Conservation (phyloP, 2,113 vertebrate genomes). For the Falcunculus frontatus region DNA sequence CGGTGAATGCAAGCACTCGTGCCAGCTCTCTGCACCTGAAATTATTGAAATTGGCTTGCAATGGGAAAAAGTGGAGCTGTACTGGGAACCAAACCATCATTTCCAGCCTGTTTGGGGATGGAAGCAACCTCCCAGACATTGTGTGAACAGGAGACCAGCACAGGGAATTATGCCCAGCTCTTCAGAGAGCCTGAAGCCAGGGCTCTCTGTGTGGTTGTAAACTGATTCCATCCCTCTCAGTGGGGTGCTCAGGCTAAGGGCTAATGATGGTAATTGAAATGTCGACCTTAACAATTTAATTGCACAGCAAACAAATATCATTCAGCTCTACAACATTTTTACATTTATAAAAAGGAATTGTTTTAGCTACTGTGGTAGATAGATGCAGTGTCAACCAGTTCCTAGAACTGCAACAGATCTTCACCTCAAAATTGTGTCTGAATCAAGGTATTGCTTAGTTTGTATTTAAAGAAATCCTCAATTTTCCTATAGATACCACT, state of each 20-base stretch:
- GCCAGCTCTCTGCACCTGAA: background rate
- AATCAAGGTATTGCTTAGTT: background rate
- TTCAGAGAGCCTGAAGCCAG: background rate
- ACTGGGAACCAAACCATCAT: background rate
- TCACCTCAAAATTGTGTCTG: background rate
- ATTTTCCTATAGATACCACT: background rate
- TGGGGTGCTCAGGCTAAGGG: background rate
- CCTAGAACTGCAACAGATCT: background rate
- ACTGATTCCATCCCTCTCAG: background rate
- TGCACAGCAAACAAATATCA: background rate
- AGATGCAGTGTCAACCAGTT: background rate
- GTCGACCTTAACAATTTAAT: conserved; percentile 8
- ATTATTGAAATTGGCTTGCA: background rate
- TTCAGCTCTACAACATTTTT: background rate
- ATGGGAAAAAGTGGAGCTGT: background rate
- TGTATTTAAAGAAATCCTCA: background rate
- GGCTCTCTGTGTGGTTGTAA: background rate
- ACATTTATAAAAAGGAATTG: background rate
- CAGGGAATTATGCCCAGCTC: background rate
- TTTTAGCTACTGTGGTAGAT: background rate
- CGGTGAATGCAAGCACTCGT: background rate
- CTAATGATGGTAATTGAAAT: conserved; percentile 25
- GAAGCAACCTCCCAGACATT: background rate
- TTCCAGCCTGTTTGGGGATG: background rate
- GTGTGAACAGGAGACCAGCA: background rate